A percentile compares a stretch with the other conserved stretches of the same genome.
phyloP scores from a whole-genome alignment of 2,888 invertebrate species.

The Agonopterix alstromeriana region DNA sequence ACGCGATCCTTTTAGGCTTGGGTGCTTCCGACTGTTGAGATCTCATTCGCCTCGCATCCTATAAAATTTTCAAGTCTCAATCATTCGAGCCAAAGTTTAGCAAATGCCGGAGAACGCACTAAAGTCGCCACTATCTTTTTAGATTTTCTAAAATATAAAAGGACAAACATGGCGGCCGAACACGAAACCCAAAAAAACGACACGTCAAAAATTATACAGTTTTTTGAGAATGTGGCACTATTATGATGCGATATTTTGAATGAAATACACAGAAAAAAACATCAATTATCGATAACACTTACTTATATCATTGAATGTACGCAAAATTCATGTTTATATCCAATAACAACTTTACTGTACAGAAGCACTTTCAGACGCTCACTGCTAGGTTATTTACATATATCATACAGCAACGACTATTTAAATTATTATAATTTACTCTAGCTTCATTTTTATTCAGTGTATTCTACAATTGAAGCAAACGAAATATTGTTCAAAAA shows the following conservation, averaged over 20 bases:
- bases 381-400: slow-evolving; percentile 56
- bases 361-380: slow-evolving; percentile 55
- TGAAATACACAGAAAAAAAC: slow-evolving; percentile 15
- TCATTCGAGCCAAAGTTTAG: not conserved
- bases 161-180: slow-evolving; percentile 74
- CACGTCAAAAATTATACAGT: slow-evolving; percentile 62
- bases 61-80: not conserved
- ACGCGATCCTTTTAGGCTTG: slow-evolving; percentile 12
- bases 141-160: slow-evolving; percentile 48
- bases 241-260: too few species aligned
- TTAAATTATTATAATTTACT: slow-evolving; percentile 24
- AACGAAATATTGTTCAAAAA: slow-evolving; percentile 43
- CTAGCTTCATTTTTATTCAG: slow-evolving; percentile 28
- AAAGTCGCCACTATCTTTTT: slow-evolving; percentile 13
- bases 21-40: not conserved
- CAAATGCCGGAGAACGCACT: not conserved
- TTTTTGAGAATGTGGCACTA: slow-evolving; percentile 13
- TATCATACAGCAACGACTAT: slow-evolving; percentile 32
- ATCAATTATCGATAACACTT: slow-evolving; percentile 37
- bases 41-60: not conserved
- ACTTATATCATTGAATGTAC: slow-evolving; percentile 57
- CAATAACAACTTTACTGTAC: slow-evolving; percentile 49
- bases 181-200: slow-evolving; percentile 60
- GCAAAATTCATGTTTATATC: slow-evolving; percentile 57
- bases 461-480: slow-evolving; percentile 27